Percentiles rank a stretch among this genome's conserved stretches.
phyloP scores from a whole-genome alignment of 2,797 vertebrate genomes.

The Mallotus villosus region DNA sequence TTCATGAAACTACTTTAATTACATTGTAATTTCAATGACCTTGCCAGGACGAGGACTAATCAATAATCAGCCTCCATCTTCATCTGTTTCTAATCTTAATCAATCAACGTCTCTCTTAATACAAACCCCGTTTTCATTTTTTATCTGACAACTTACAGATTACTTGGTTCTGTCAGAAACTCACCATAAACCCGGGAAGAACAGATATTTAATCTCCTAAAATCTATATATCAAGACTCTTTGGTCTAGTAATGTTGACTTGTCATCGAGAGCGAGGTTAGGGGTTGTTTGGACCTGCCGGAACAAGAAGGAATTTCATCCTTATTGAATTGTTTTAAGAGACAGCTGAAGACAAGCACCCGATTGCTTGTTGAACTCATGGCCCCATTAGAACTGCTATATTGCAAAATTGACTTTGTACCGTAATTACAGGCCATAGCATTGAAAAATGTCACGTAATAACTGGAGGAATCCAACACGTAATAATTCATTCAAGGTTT shows the following conservation, averaged over 20 bases:
- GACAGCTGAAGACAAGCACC: background rate
- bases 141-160: conserved; percentile 47
- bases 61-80: conserved; percentile 51
- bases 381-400: background rate
- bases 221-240: conserved; percentile 46
- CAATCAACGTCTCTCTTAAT: conserved; percentile 28
- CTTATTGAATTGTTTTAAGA: conserved; percentile 43
- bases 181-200: conserved; percentile 41
- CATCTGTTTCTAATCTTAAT: conserved; percentile 29
- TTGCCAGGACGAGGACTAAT: conserved; percentile 56
- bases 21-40: conserved; percentile 62
- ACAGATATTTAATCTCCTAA: conserved; percentile 51
- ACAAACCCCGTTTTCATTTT: conserved; percentile 36
- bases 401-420: background rate
- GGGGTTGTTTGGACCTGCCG: conserved; percentile 26
- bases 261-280: conserved; percentile 2
- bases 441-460: background rate
- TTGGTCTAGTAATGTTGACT: conserved; percentile 25
- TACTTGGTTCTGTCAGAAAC: conserved; percentile 49
- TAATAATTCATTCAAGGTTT: background rate
- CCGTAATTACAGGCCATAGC: background rate
- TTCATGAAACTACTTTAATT: conserved; percentile 62
- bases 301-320: conserved; percentile 18
- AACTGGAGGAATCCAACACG: background rate
- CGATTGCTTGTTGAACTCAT: background rate